Evolutionary conservation across 2,797 vertebrate species (phyloP), one percentile per base, ranked within the genome.

Genomic region (Lacerta agilis): DNA sequence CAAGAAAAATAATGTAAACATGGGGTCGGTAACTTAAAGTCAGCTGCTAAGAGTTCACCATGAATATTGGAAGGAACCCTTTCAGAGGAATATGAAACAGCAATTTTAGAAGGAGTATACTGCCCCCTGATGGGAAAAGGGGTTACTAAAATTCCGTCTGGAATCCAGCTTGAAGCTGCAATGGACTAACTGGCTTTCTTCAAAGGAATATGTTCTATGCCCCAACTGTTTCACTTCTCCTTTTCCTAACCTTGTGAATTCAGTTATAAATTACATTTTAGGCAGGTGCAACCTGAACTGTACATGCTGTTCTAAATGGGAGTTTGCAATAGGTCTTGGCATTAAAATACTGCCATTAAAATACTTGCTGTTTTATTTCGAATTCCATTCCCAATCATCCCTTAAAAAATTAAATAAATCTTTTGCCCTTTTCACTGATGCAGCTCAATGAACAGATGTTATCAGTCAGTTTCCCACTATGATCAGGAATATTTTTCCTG

Each of bases 51-150:
- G 20, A 45, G n/a, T 55, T 49, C 69, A 71, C 13, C 27, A n/a
- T 20, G 78, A 41, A 55, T 33, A 18, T 33, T 3, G 36, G 15
- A 49, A 45, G 29, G 29, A 25, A 79, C 3, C 5, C 13, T 43
- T 76, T 41, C 41, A 33, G 4, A n/a, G 36, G 38, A 72, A 17
- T 20, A 29, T 20, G 17, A 38, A 49, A 49, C 58, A 8, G 55
- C 49, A 81, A 29, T 8, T 92, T 75, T 86, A 86, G 88, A 66
- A 89, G 87, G 87, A 49, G 86, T 83, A 89, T 78, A 78, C 90
- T 92, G 92, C 94, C 93, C 94, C 92, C 95, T 95, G 82, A 15
- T 90, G 94, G 41, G 82, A 82, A 82, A 87, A 33, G 0, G 72
- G 49, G 67, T 86, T 36, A 29, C 87, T 89, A 92, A 90, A 94